These are phyloP conservation scores for Cylindroiulus punctatus DNA, from an alignment of 2,888 invertebrate species.

Conservation along the genomic window DNA sequence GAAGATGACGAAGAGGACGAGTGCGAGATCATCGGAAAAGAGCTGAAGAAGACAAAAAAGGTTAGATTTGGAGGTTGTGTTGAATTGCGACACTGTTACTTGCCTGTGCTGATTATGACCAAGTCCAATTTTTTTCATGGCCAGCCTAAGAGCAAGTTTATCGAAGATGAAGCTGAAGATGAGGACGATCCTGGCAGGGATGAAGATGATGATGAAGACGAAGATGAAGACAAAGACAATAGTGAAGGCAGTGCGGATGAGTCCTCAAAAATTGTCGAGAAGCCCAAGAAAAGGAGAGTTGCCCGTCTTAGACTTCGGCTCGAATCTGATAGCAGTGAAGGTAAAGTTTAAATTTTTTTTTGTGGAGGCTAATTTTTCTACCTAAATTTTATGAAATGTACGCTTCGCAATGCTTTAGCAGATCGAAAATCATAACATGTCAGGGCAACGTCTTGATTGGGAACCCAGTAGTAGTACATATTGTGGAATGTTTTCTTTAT, in stretches of 20 bases:
- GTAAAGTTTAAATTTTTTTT: neutral
- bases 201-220: constrained; percentile 51
- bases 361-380: no score
- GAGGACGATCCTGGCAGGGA: constrained; percentile 47
- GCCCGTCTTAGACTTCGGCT: constrained; percentile 55
- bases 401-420: neutral
- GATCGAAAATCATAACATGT: no score
- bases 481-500: no score
- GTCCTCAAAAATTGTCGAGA: no score
- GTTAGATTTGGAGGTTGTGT: neutral
- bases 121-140: neutral
- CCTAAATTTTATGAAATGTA: neutral
- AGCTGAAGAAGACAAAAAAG: constrained; percentile 60
- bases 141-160: constrained; percentile 64
- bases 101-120: neutral
- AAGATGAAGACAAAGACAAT: constrained; percentile 60
- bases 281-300: constrained; percentile 57
- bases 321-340: constrained; percentile 2
- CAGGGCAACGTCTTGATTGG: no score
- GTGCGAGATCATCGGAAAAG: constrained; percentile 63
- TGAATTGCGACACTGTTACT: neutral
- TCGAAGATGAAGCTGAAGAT: constrained; percentile 70
- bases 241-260: constrained; percentile 56
- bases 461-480: no score
- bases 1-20: constrained; percentile 64